Evolutionary conservation across 2,113 vertebrate species (phyloP).

Genomic region (Calidris pugnax): DNA sequence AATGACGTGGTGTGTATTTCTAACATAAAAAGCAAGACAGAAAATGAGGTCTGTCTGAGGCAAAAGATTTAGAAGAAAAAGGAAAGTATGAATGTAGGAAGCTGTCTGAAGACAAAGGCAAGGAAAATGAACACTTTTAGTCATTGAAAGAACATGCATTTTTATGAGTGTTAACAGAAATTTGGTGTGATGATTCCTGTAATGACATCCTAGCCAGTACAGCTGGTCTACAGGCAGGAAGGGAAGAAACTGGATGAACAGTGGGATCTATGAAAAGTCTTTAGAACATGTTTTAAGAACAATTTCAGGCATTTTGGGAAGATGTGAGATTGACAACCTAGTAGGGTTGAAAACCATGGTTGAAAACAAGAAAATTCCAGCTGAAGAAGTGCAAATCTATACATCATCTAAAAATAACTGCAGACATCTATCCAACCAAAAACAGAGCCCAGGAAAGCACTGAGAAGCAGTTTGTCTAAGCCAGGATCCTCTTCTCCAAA

Average conservation of each 20-base stretch:
- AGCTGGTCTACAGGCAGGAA: conserved; percentile 16
- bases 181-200: neutral
- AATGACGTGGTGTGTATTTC: conserved; percentile 51
- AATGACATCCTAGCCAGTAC: conserved; percentile 2
- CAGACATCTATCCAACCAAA: neutral
- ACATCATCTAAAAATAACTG: neutral
- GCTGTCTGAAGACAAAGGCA: conserved; percentile 51
- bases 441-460: neutral
- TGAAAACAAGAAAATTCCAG: neutral
- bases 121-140: conserved; percentile 39
- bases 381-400: neutral
- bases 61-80: conserved; percentile 45
- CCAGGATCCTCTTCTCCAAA: neutral
- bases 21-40: conserved; percentile 47
- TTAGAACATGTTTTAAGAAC: neutral
- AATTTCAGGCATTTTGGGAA: neutral
- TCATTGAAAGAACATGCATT: conserved; percentile 40
- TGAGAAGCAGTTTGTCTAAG: neutral
- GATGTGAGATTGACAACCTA: neutral
- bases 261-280: neutral
- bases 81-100: conserved; percentile 50
- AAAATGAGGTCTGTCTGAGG: conserved; percentile 46
- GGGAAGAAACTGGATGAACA: neutral
- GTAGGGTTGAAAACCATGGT: neutral
- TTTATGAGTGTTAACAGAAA: conserved; percentile 47